Base-by-base conservation (phyloP, 2,888 invertebrate species). In the Heteromyza rotundicornis region DNA sequence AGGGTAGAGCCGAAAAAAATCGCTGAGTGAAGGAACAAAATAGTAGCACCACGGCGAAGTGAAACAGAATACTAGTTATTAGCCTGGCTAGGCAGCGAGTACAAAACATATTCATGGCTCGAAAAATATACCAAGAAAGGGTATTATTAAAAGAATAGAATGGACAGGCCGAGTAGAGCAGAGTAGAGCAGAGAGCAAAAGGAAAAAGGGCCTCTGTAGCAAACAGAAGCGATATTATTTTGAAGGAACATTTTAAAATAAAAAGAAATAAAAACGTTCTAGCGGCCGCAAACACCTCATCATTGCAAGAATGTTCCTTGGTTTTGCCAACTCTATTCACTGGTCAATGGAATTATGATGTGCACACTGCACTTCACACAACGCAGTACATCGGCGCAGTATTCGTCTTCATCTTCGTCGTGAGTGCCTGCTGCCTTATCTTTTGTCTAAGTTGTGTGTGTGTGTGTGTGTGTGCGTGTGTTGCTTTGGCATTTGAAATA, bases 271-370 rank as follows among this genome's bases (percentile, higher is more conserved):
- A 40, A 40, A 40, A 40, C n/a, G 10, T 40, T 40, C 10, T n/a
- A n/a, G n/a, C 40, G 8, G 40, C 14, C 14, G 32, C 14, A 44
- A 49, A 60, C 60, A 60, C 47, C 60, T 54, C 54, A 60, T 60
- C 50, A 55, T n/a, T n/a, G n/a, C 54, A 60, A 49, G 36, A 50
- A 60, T 55, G 16, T 55, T 55, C 49, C 35, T 60, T 55, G 60
- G 50, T 52, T 59, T 53, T 40, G 54, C 50, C 22, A 49, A 35
- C 5, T n/a, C 2, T n/a, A 14, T 54, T 22, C 35, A 49, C 23
- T 14, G 47, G 23, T 12, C 12, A 19, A 35, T 27, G 53, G 40
- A 59, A 53, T 32, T 59, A 53, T 32, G 32, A 54, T 47, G 32
- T 20, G 47, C 12, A 20, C 2, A 23, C 14, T 20, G 52, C 36